These are phyloP conservation scores for Gila robusta DNA, from an alignment of 2,797 vertebrate genomes.

Conservation along the genomic window DNA sequence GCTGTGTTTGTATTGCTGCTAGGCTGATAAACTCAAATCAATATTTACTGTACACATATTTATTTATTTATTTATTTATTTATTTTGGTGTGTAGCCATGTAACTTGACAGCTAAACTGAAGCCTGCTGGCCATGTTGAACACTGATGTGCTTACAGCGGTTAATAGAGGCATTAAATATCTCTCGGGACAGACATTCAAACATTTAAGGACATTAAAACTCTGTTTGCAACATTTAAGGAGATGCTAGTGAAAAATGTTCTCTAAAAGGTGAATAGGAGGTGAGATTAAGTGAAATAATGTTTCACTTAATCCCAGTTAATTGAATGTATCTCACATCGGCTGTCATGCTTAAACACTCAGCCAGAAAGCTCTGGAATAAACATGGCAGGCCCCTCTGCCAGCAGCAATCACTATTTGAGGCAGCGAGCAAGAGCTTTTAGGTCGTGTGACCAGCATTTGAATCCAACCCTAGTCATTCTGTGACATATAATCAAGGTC, in stretches of 20 bases:
- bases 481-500: conserved; percentile 63
- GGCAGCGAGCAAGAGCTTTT: conserved; percentile 45
- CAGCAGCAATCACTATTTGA: conserved; percentile 56
- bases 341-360: conserved; percentile 48
- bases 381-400: conserved; percentile 48
- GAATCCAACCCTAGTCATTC: conserved; percentile 55
- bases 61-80: neutral
- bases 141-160: neutral
- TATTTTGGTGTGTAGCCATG: neutral
- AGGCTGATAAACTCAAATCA: neutral
- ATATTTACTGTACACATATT: neutral
- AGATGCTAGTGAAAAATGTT: conserved; percentile 24
- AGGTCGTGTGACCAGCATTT: conserved; percentile 54
- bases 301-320: conserved; percentile 51
- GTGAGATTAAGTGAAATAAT: conserved; percentile 19
- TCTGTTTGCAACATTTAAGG: conserved; percentile 27
- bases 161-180: conserved; percentile 9
- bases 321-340: conserved; percentile 42
- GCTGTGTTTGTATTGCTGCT: neutral
- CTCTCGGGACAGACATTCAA: neutral
- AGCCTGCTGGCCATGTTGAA: neutral
- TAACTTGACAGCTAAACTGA: conserved; percentile 13
- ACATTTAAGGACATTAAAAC: conserved; percentile 28
- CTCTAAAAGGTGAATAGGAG: conserved; percentile 38
- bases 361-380: conserved; percentile 52